Conservation (phyloP, 1,140 invertebrate genomes). For the Anoplophora glabripennis region DNA sequence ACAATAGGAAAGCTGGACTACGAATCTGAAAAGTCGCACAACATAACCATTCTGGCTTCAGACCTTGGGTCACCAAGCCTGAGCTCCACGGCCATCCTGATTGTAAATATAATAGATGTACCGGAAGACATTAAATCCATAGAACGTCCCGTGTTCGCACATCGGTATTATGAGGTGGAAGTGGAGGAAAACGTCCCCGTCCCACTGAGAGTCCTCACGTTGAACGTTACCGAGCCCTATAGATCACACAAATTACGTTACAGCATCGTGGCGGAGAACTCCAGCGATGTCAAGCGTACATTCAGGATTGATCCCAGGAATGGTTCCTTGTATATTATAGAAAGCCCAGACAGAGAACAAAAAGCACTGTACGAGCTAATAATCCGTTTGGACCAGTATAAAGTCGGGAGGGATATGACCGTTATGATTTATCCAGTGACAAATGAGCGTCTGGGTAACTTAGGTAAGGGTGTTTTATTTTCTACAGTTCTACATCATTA, state of each 20-base stretch:
- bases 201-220: conserved; percentile 64
- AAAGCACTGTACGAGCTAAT: conserved; percentile 64
- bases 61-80: conserved; percentile 79
- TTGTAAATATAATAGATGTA: conserved; percentile 64
- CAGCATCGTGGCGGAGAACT: conserved; percentile 58
- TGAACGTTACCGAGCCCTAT: conserved; percentile 65
- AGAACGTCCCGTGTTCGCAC: conserved; percentile 63
- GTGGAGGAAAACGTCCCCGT: conserved; percentile 70
- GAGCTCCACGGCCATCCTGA: conserved; percentile 71
- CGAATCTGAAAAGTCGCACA: conserved; percentile 63
- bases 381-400: conserved; percentile 65
- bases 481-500: neutral
- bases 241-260: conserved; percentile 57
- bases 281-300: conserved; percentile 53
- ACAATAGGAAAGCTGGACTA: conserved; percentile 73
- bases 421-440: conserved; percentile 71
- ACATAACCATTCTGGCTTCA: conserved; percentile 76
- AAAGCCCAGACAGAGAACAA: conserved; percentile 67
- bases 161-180: conserved; percentile 74
- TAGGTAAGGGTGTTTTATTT: conserved; percentile 49
- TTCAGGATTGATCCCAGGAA: conserved; percentile 71
- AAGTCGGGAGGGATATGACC: conserved; percentile 63
- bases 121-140: conserved; percentile 55
- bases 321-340: conserved; percentile 66
- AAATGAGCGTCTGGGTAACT: conserved; percentile 63